These are phyloP conservation scores for Darevskia mixta DNA, from an alignment of 2,797 vertebrate genomes.

Conservation along the genomic window DNA sequence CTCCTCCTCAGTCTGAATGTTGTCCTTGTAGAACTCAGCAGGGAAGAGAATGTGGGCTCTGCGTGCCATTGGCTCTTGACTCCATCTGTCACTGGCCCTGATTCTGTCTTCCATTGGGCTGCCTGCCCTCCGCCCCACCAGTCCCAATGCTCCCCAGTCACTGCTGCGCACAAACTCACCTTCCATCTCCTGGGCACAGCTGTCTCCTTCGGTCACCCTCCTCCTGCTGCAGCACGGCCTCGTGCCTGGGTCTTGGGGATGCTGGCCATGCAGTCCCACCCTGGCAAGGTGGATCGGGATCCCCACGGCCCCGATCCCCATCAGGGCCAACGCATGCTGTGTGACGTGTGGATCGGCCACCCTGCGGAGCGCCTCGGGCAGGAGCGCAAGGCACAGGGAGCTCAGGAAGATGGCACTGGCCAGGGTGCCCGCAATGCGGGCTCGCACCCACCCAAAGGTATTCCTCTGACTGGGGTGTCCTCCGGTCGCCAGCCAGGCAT, in stretches of 20 bases:
- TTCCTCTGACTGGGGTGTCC: not conserved
- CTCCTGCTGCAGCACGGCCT: not conserved
- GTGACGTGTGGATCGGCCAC: not conserved
- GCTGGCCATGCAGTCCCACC: not conserved
- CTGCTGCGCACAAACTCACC: not conserved
- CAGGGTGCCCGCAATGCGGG: not conserved
- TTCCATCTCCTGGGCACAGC: conserved; percentile 19
- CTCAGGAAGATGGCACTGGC: not conserved
- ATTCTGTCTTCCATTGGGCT: not conserved
- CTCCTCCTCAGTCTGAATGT: no score
- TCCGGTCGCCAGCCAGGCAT: not conserved
- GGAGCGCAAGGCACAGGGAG: not conserved
- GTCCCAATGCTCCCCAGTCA: not conserved
- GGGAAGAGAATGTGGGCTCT: no score
- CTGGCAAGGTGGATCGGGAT: conserved; percentile 33
- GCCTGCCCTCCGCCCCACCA: not conserved
- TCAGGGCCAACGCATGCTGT: not conserved
- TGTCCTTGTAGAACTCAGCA: no score
- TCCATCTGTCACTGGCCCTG: no score
- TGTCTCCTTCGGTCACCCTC: not conserved
- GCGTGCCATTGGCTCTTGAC: no score
- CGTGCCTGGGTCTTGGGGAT: accelerated
- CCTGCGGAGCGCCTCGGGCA: conserved; percentile 14
- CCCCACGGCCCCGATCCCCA: conserved; percentile 11
- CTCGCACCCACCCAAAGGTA: conserved; percentile 41